These are phyloP conservation scores for Melipona bicolor DNA, from an alignment of 2,888 invertebrate genomes.

Conservation along the genomic window DNA sequence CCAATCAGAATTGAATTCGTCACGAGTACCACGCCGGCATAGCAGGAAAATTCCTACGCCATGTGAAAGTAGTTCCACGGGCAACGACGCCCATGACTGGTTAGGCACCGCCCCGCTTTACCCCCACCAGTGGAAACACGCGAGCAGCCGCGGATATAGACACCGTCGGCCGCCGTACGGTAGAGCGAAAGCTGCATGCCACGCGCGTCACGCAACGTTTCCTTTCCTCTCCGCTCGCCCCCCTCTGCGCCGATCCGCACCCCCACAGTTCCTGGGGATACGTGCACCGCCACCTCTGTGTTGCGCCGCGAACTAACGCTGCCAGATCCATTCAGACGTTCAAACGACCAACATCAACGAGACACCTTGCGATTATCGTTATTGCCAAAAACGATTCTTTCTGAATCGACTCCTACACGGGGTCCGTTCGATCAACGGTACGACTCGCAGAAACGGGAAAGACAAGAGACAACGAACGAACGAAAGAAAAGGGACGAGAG, in stretches of 20 bases:
- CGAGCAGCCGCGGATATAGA: conserved; percentile 58
- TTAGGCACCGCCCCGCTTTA: conserved; percentile 78
- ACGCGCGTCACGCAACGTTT: conserved; percentile 69
- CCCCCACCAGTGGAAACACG: conserved; percentile 72
- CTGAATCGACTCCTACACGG: conserved; percentile 37
- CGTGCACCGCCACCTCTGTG: conserved; percentile 85
- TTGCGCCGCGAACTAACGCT: conserved; percentile 81
- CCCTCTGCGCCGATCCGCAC: conserved; percentile 21
- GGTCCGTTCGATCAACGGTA: conserved; percentile 50
- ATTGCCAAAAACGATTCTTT: conserved; percentile 64
- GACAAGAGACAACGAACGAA: neutral
- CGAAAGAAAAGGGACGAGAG: neutral
- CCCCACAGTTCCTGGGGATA: conserved; percentile 54
- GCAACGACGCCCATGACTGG: conserved; percentile 80
- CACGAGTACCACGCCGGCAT: conserved; percentile 83
- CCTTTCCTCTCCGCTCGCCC: conserved; percentile 31
- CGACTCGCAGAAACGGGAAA: neutral
- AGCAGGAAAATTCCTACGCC: conserved; percentile 79
- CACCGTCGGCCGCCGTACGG: conserved; percentile 61
- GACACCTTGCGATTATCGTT: conserved; percentile 73
- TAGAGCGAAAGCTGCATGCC: conserved; percentile 64
- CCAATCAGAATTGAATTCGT: conserved; percentile 88
- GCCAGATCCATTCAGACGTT: conserved; percentile 85
- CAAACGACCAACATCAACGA: conserved; percentile 86
- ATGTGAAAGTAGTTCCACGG: conserved; percentile 80